Evolutionary conservation across 2,797 vertebrate genomes (phyloP).

Genomic region (Esox lucius): DNA sequence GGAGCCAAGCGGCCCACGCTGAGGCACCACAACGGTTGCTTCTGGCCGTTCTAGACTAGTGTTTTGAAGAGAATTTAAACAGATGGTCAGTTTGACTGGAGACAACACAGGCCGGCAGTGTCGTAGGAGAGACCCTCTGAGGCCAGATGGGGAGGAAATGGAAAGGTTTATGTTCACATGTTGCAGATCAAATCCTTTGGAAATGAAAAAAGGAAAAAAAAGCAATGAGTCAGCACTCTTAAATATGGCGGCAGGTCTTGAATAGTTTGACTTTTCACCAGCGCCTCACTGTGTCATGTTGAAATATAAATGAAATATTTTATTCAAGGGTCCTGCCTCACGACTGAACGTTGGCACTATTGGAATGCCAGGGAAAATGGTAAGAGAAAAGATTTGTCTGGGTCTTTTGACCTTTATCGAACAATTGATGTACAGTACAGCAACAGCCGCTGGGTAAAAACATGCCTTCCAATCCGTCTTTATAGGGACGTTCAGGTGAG

Average conservation of each 20-base stretch:
- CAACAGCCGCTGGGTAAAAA: neutral
- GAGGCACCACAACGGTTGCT: slow-evolving; percentile 6
- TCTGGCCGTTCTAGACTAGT: neutral
- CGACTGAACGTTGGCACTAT: slow-evolving; percentile 32
- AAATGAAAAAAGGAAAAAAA: neutral
- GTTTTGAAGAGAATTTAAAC: slow-evolving; percentile 10
- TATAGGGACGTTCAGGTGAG: slow-evolving; percentile 66
- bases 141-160: slow-evolving; percentile 22
- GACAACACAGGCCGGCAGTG: neutral
- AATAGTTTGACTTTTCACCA: neutral
- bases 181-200: slow-evolving; percentile 4
- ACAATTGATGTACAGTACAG: neutral
- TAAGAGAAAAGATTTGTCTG: slow-evolving; percentile 14
- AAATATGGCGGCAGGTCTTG: neutral
- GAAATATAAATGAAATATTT: neutral
- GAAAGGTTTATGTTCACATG: slow-evolving; percentile 23
- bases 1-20: neutral
- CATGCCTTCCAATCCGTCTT: neutral
- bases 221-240: slow-evolving; percentile 6
- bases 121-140: neutral
- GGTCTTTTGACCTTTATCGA: neutral
- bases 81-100: slow-evolving; percentile 10
- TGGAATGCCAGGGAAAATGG: slow-evolving; percentile 50
- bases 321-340: slow-evolving; percentile 29
- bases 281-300: neutral